Evolutionary conservation across 1,140 invertebrate genomes (phyloP), one percentile per base, ranked within the genome.

Genomic region (Drosophila fuyamai): DNA sequence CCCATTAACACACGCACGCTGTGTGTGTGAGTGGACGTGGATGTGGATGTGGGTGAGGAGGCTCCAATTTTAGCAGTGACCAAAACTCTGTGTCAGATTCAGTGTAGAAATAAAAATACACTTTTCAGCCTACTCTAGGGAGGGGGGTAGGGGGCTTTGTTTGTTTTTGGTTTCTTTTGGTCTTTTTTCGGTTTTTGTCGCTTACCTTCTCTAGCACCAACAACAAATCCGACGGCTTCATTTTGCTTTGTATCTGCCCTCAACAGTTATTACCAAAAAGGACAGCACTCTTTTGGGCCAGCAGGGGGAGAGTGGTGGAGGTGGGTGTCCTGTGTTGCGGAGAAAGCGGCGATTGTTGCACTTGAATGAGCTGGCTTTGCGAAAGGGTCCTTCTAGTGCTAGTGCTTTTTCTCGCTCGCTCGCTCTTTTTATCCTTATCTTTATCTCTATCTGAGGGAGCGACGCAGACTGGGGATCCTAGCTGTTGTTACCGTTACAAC

Each of bases 141-240:
- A 14, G 47, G n/a, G 7, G 6, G 6, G 13, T 6, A 8, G 27
- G 27, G 47, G 1, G 12, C 13, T 50, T 50, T 50, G 47, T 50
- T 43, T 67, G 57, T 36, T 47, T 18, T 65, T 7, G 10, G 7
- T 43, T 27, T 13, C 8, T 32, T 41, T 16, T 54, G n/a, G 46
- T 40, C 41, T 57, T 41, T 53, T 48, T 32, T 43, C 27, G 48
- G 29, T 56, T 62, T 27, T 27, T 57, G 48, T 56, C n/a, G 40
- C 57, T 92, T 80, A 92, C 90, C 90, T 90, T 92, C 79, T 92
- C 90, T 78, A 91, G 73, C 73, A 92, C 79, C 65, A 86, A 62
- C 76, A 92, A 70, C 68, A 92, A 76, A 83, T 92, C 90, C 70
- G 90, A 92, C 63, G 90, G 90, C 76, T 92, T 92, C 90, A 92